phyloP scores from a whole-genome alignment of 2,113 vertebrate genomes.

The Phodopus roborovskii region DNA sequence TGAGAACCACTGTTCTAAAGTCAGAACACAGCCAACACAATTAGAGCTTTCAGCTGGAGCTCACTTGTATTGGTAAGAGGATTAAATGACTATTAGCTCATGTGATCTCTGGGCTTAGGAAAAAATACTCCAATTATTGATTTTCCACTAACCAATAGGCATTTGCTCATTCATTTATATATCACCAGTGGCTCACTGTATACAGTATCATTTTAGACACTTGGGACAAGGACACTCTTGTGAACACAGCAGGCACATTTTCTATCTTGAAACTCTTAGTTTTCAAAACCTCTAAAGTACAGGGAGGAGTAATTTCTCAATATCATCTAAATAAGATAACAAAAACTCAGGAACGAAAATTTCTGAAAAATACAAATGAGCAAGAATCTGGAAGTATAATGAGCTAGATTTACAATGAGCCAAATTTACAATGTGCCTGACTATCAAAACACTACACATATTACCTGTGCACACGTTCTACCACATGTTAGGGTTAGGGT shows the following conservation, averaged over 20 bases:
- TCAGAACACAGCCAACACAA: not conserved
- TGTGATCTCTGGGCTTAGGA: not conserved
- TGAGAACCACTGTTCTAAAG: not conserved
- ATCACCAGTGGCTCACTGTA: not conserved
- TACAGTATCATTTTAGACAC: not conserved
- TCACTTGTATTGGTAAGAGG: not conserved
- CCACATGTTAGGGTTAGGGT: constrained; percentile 59
- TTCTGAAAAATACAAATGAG: not conserved
- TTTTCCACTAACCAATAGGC: not conserved
- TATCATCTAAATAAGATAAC: not conserved
- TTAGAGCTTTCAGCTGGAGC: not conserved
- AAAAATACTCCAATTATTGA: not conserved
- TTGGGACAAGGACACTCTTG: not conserved
- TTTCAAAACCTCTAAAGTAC: not conserved
- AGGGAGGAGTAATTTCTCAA: not conserved
- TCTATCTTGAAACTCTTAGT: not conserved
- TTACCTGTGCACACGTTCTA: not conserved
- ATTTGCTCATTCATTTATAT: not conserved
- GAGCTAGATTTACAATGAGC: not conserved
- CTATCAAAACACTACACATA: not conserved
- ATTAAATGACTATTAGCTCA: not conserved
- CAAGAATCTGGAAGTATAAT: not conserved
- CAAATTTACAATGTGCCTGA: not conserved
- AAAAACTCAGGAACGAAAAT: not conserved
- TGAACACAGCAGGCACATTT: not conserved